phyloP scores from a whole-genome alignment of 2,113 vertebrate genomes.

The Desmodus rotundus region DNA sequence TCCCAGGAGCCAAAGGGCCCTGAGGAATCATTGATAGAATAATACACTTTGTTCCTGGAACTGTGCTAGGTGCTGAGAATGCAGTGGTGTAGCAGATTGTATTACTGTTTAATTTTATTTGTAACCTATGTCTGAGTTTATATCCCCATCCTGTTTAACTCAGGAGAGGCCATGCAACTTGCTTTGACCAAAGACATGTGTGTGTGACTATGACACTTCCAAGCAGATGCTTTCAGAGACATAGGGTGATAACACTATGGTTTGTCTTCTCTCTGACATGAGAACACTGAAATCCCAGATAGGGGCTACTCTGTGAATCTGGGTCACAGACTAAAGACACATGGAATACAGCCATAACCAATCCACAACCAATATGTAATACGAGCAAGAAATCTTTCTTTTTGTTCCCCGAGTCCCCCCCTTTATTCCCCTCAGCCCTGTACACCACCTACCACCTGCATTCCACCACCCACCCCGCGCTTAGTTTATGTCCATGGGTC shows the following conservation, averaged over 20 bases:
- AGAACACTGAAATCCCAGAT: background rate
- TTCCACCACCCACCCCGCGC: no score
- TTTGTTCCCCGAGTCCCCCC: no score
- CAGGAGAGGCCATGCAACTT: background rate
- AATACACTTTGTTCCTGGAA: background rate
- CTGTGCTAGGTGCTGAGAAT: background rate
- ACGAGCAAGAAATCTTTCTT: background rate
- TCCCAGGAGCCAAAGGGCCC: background rate
- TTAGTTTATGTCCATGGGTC: no score
- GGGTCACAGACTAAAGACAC: background rate
- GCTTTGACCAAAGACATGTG: background rate
- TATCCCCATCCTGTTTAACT: background rate
- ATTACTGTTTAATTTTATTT: conserved; percentile 25
- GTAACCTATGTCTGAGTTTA: background rate
- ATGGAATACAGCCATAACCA: background rate
- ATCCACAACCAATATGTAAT: background rate
- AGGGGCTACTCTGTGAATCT: background rate
- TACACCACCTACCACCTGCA: no score
- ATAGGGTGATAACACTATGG: background rate
- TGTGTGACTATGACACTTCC: conserved; percentile 6
- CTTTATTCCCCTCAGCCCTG: no score
- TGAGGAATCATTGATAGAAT: background rate
- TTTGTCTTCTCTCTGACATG: conserved; percentile 8
- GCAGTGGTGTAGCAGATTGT: background rate
- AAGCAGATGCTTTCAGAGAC: background rate